Base-by-base conservation (phyloP, 92 coral and sea anemone genomes). In the Paragorgia papillata region DNA sequence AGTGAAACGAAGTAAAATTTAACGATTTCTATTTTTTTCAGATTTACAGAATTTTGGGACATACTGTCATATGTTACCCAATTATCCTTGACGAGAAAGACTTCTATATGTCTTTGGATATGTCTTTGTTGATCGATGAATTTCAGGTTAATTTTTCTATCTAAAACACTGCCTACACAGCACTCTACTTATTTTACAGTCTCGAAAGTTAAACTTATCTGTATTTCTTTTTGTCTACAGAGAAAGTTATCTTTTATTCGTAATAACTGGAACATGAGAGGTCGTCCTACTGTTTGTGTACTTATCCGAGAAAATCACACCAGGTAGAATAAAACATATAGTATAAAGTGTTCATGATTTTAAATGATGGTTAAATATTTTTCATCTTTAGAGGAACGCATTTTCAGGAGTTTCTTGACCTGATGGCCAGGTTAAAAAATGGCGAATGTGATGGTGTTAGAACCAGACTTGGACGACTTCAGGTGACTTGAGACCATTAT, bases 261-360 rank as follows among this genome's bases (percentile, higher is more conserved):
- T 22, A 90, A 89, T 82, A 94, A 94, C 82, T 94, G 98, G 98
- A 91, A 86, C 75, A 84, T 94, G 92, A 84, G 92, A 60, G 98
- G 98, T 15, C 81, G 98, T 21, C 98, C 98, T 9, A 91, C 98
- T 1, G 81, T 94, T 61, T 91, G 97, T 57, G 85, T 94, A 32
- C 78, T 94, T 39, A 70, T 94, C 21, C 63, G 95, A 63, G 98
- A 94, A 69, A 91, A 87, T 55, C 90, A 88, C 73, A 57, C 85
- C 39, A 89, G 97, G 97, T 93, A 50, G 27, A n/a, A 12, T 37
- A 10, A 4, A 37, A 37, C 10, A 37, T 37, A 4, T 37, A 37
- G 10, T 37, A 10, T 37, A 37, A 10, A 10, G 4, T 37, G 43
- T 4, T 37, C 10, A 4, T 10, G 43, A 4, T 37, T 37, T 4